Percentiles rank a stretch among this genome's conserved stretches.
Evolutionary conservation across 2,888 invertebrate genomes (phyloP).

Genomic region (Sarcophaga variegata): DNA sequence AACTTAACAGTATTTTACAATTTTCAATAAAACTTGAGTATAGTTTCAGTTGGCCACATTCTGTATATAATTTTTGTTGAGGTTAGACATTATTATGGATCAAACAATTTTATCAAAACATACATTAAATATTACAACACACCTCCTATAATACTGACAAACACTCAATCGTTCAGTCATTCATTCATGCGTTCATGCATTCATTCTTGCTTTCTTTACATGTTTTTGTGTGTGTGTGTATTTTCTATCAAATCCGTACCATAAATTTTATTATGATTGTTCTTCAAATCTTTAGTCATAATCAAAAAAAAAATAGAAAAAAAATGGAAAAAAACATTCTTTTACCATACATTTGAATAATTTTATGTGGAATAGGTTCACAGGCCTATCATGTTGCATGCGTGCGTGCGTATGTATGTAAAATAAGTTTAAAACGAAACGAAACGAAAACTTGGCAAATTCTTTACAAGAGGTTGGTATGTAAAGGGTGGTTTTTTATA

Average conservation of each 20-base stretch:
- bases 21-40: too few relatives aligned
- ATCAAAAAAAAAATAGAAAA: slow-evolving; percentile 27
- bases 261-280: slow-evolving; percentile 62
- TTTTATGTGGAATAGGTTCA: not conserved
- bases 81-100: slow-evolving; percentile 66
- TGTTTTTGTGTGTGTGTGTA: not conserved
- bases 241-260: slow-evolving; percentile 2
- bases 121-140: slow-evolving; percentile 14
- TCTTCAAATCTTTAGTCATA: slow-evolving; percentile 55
- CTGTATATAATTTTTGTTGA: not conserved
- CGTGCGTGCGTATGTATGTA: not conserved
- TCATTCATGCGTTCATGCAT: not conserved
- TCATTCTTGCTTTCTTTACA: slow-evolving; percentile 28
- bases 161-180: too few relatives aligned
- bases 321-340: too few relatives aligned
- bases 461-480: too few relatives aligned
- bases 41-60: not conserved
- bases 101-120: slow-evolving; percentile 68
- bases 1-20: too few relatives aligned
- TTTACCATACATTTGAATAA: not conserved
- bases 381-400: not conserved
- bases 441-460: not conserved
- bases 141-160: not conserved
- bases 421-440: slow-evolving; percentile 14
- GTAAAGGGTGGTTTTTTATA: too few relatives aligned